Evolutionary conservation across 2,888 invertebrate genomes (phyloP).

Genomic region (Amiota minor): DNA sequence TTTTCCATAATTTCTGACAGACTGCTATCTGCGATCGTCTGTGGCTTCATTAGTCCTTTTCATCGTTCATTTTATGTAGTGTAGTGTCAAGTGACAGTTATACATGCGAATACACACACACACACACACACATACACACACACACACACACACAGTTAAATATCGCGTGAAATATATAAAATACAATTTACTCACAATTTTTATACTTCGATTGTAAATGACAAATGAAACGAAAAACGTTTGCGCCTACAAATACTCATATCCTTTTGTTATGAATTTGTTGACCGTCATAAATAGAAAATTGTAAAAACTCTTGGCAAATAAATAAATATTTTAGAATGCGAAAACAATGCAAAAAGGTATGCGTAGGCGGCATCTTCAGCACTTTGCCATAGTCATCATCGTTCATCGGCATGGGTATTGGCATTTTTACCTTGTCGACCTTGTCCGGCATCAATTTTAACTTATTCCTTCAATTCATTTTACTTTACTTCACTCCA

Average conservation of each 20-base stretch:
- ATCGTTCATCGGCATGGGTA: too few species aligned
- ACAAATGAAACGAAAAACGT: neutral
- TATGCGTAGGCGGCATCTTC: slow-evolving; percentile 42
- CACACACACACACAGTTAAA: neutral
- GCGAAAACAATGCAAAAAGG: slow-evolving; percentile 62
- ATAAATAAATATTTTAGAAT: slow-evolving; percentile 48
- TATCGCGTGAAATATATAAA: neutral
- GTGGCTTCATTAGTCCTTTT: slow-evolving; percentile 1
- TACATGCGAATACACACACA: slow-evolving; percentile 10
- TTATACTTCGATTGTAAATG: neutral
- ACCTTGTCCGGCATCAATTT: too few species aligned
- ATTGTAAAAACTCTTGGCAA: slow-evolving; percentile 62
- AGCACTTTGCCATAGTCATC: too few species aligned
- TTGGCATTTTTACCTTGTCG: too few species aligned
- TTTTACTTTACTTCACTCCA: too few species aligned
- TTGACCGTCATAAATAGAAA: slow-evolving; percentile 61
- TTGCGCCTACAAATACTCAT: slow-evolving; percentile 32
- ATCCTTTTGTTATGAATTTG: slow-evolving; percentile 61
- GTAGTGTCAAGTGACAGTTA: slow-evolving; percentile 62
- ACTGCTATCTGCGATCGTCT: neutral
- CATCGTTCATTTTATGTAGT: slow-evolving; percentile 34
- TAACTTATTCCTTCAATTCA: too few species aligned
- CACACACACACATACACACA: slow-evolving; percentile 2
- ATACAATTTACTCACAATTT: neutral
- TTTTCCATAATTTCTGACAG: neutral